Percentiles rank a stretch among this genome's conserved stretches.
Evolutionary conservation across 1,140 invertebrate species (phyloP).

Genomic region (Mylabris phalerata): DNA sequence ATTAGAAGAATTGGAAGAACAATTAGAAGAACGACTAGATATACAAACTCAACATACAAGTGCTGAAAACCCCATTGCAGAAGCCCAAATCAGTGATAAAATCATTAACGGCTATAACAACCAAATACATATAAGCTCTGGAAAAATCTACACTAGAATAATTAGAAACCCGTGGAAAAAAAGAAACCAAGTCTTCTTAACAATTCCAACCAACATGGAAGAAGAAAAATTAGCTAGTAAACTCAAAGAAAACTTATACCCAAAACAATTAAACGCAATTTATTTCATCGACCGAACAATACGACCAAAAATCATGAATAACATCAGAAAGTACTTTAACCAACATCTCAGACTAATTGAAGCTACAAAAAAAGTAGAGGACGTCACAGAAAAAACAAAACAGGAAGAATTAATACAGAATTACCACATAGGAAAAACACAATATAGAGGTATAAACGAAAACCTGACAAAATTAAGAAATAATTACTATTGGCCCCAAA

Average conservation of each 20-base stretch:
- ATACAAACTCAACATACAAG: too few relatives aligned
- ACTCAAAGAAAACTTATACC: too few relatives aligned
- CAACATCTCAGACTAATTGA: neutral
- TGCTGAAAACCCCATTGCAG: too few relatives aligned
- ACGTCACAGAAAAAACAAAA: neutral
- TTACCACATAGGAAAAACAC: neutral
- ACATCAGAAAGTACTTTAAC: neutral
- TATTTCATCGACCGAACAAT: neutral
- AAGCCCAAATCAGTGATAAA: too few relatives aligned
- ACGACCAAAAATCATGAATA: neutral
- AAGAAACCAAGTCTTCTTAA: too few relatives aligned
- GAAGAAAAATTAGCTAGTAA: too few relatives aligned
- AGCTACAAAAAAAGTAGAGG: neutral
- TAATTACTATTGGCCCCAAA: neutral
- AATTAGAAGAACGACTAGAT: neutral
- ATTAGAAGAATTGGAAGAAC: neutral
- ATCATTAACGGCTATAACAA: too few relatives aligned
- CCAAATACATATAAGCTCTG: too few relatives aligned
- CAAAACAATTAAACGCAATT: too few relatives aligned
- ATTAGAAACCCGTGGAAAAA: too few relatives aligned
- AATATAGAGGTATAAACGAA: neutral
- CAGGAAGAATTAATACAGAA: neutral
- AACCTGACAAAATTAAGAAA: neutral
- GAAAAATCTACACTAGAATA: too few relatives aligned
- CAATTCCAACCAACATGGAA: too few relatives aligned